Base-by-base conservation (phyloP, 2,888 invertebrate species). In the Himalopsyche kuldschensis region DNA sequence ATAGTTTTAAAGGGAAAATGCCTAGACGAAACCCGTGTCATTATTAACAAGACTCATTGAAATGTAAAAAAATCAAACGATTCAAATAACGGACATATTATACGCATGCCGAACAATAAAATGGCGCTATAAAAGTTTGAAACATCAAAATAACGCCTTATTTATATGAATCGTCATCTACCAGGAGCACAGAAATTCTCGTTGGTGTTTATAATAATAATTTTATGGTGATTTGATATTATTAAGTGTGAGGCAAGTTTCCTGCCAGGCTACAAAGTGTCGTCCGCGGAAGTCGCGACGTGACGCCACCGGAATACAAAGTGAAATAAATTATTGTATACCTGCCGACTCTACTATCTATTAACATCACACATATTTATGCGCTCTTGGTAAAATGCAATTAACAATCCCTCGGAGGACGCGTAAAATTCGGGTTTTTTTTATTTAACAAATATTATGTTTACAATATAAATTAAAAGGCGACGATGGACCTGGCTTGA, bases 241-340 rank as follows among this genome's bases (percentile, higher is more conserved):
- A 48, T 55, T 55, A 55, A 55, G 55, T 55, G 55, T 55, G 55
- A n/a, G 41, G 55, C 55, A 55, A 55, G 55, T 55, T 55, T 24
- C 55, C 24, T 55, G 55, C 55, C 55, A 55, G 10, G 55, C 55
- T 20, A 55, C 55, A 55, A 55, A 55, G 55, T 82, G 82, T 78
- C 82, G 78, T 24, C 35, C 41, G 46, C 78, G 82, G 82, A 82
- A 82, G 82, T 82, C 82, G 32, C 35, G 69, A 27, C 41, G 76
- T 46, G 24, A 82, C 82, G 78, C 48, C 69, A 11, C n/a, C 24
- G 35, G 82, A 78, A 82, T 82, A 82, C 55, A 55, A 55, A 55
- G 20, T 55, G 24, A 55, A 20, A 55, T 55, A 24, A 20, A 24
- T 41, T 41, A 55, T 55, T 55, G 15, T 20, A 24, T 55, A 55